Evolutionary conservation across 2,113 vertebrate species (phyloP).

Genomic region (Microcebus jonahi): DNA sequence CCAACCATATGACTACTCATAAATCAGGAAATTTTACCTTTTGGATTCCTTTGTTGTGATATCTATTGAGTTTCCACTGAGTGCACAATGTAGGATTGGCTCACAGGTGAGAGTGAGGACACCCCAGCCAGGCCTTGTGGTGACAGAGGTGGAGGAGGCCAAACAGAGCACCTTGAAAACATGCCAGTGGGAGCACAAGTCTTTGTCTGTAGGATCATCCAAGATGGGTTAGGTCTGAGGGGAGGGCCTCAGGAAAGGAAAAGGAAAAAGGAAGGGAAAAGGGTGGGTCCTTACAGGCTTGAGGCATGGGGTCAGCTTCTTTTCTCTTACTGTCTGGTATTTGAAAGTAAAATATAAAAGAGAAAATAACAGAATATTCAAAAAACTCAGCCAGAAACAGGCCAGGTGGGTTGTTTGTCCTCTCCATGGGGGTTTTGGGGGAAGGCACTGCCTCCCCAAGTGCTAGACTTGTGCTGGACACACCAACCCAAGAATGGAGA

Average conservation of each 20-base stretch:
- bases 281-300: fast-evolving
- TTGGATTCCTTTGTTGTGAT: background rate
- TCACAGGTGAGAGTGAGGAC: background rate
- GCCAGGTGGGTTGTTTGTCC: background rate
- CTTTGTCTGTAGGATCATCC: background rate
- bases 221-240: background rate
- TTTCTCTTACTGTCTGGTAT: background rate
- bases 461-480: background rate
- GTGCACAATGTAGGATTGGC: too few species aligned
- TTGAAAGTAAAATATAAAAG: background rate
- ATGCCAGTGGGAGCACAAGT: background rate
- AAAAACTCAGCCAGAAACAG: background rate
- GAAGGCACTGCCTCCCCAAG: background rate
- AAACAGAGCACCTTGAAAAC: too few species aligned
- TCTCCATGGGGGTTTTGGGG: background rate
- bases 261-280: background rate
- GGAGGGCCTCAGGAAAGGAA: background rate
- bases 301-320: background rate
- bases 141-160: background rate
- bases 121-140: too few species aligned
- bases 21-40: background rate
- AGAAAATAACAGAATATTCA: background rate
- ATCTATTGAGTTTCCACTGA: background rate
- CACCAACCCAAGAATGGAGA: background rate
- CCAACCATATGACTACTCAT: background rate